Base-by-base conservation (phyloP, 1,140 invertebrate species). In the Gonioctena quinquepunctata region DNA sequence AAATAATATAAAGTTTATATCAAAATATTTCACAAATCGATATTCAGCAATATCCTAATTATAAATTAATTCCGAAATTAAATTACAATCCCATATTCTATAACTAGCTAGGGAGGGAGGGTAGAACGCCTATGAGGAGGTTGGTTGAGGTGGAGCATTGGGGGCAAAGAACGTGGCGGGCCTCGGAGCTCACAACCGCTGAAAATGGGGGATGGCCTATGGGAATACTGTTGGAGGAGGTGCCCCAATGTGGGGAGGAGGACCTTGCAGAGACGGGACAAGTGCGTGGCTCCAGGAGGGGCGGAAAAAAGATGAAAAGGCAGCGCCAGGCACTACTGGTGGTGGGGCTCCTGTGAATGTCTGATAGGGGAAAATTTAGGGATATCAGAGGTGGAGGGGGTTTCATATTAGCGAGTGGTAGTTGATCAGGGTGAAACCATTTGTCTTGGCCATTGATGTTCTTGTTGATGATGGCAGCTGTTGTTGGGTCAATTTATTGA, bases 321-420 rank as follows among this genome's bases (percentile, higher is more conserved):
- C 48, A 5, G 66, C 27, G 1, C 67, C 67, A 65, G 66, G 73
- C 4, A 56, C 21, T 6, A 65, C 52, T 5, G 78, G 75, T 3
- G 69, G 68, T 71, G 78, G 79, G 78, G 81, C 77, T 77, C 81
- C 81, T 80, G 86, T 67, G 83, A 87, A 81, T 60, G 82, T 77
- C 82, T 85, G 83, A 81, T 83, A 79, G 6, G 75, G 71, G n/a
- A n/a, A 70, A 76, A 77, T 23, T 63, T 72, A 6, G 77, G 73
- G 3, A 79, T 56, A 23, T 79, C 77, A 3, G 74, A 59, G 77
- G 85, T 6, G 75, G 77, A 76, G 85, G 85, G 80, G 83, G 76
- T 77, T 84, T 84, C 5, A 79, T 81, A 73, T 85, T 85, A 76
- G 72, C 49, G 22, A 69, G 42, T 23, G 71, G 59, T 27, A 70